Percentiles rank a stretch among this genome's conserved stretches.
These are phyloP conservation scores for Heloderma charlesbogerti DNA, from an alignment of 2,113 vertebrate species.

Conservation along the genomic window DNA sequence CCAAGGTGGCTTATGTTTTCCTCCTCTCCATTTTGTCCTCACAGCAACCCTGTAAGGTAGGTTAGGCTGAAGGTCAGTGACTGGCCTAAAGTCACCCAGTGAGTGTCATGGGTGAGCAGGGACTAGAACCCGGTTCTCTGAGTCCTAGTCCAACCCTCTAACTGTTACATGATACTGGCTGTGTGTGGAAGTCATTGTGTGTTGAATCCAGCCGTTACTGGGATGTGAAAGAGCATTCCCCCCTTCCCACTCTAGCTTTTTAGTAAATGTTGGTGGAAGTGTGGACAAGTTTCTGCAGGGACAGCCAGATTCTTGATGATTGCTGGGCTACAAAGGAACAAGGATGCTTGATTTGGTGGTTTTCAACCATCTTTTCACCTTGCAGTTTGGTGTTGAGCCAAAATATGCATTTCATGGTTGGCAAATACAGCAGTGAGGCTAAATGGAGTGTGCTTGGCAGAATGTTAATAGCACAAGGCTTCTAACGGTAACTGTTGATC, in stretches of 20 bases:
- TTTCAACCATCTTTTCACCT: constrained; percentile 10
- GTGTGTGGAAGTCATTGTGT: neutral
- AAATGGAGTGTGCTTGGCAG: neutral
- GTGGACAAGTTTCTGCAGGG: neutral
- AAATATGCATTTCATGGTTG: constrained; percentile 13
- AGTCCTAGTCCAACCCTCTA: too few species aligned
- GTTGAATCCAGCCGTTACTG: neutral
- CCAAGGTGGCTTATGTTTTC: too few species aligned
- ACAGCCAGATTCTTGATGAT: neutral
- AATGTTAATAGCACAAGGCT: neutral
- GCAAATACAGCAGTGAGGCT: neutral
- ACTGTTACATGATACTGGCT: too few species aligned
- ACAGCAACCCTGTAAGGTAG: too few species aligned
- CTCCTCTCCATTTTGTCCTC: too few species aligned
- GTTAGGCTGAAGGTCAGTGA: too few species aligned
- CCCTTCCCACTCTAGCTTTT: neutral
- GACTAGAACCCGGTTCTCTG: too few species aligned
- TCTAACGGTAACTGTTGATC: neutral
- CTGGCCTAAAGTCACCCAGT: too few species aligned
- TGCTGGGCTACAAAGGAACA: neutral
- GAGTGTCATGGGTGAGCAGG: too few species aligned
- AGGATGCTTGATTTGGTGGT: neutral
- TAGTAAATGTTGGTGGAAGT: neutral
- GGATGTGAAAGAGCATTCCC: neutral
- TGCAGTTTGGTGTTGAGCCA: constrained; percentile 1